A percentile compares a stretch with the other conserved stretches of the same genome.
phyloP scores from a whole-genome alignment of 2,888 invertebrate species.

The Labia minor region DNA sequence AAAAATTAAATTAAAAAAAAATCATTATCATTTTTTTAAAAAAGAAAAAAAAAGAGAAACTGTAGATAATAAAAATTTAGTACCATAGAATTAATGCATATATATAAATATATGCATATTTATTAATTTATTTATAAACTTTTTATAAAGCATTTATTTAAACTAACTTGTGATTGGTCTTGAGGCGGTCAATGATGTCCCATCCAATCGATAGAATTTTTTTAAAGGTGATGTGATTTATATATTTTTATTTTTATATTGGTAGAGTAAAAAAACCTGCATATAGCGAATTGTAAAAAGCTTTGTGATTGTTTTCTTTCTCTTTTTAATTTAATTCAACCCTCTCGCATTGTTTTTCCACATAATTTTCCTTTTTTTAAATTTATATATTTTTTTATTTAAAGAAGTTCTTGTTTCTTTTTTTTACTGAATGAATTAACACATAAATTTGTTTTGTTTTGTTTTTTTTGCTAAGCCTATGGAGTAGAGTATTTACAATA shows the following conservation, averaged over 20 bases:
- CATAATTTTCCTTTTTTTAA: not conserved
- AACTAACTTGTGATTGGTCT: not conserved
- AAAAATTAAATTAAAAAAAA: not conserved
- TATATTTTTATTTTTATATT: not conserved
- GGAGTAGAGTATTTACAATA: constrained; percentile 13
- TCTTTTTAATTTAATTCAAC: not conserved
- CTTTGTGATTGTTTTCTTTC: not conserved
- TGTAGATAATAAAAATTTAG: not conserved
- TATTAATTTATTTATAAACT: not conserved
- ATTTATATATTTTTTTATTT: not conserved
- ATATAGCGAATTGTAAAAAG: constrained; percentile 5
- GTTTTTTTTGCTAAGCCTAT: constrained; percentile 13
- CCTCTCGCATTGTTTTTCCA: too few species aligned
- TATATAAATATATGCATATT: too few species aligned
- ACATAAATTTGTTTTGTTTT: not conserved
- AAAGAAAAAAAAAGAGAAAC: not conserved
- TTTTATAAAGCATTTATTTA: not conserved
- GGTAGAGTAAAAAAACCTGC: not conserved
- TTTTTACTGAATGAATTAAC: not conserved
- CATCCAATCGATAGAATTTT: not conserved
- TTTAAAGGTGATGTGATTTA: too few species aligned
- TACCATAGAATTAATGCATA: not conserved
- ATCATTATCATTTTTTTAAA: not conserved
- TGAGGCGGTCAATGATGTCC: constrained; percentile 4
- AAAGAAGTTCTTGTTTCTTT: not conserved